phyloP scores from a whole-genome alignment of 2,888 invertebrate species.

The Temnothorax rugatulus region DNA sequence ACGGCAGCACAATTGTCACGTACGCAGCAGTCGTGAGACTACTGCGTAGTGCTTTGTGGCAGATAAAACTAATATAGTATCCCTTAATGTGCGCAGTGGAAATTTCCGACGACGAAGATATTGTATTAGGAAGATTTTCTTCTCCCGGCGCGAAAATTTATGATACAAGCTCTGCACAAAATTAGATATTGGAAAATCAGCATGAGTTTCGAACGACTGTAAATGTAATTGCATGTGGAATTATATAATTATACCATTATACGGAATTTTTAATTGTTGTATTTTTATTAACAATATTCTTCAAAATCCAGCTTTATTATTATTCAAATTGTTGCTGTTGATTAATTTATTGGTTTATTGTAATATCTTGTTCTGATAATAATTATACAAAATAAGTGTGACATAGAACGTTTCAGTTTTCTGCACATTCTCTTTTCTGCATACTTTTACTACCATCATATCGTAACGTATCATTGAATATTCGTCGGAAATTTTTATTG shows the following conservation, averaged over 20 bases:
- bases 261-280: constrained; percentile 8
- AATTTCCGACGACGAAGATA: constrained; percentile 10
- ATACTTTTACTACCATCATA: neutral
- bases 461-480: constrained; percentile 10
- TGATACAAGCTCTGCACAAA: neutral
- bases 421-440: neutral
- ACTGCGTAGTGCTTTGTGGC: constrained; percentile 16
- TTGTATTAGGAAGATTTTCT: neutral
- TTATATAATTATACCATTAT: neutral
- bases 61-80: constrained; percentile 35
- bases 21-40: constrained; percentile 19
- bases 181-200: neutral
- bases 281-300: neutral
- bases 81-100: constrained; percentile 11
- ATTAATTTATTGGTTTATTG: neutral
- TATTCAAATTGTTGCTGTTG: neutral
- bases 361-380: neutral
- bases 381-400: neutral
- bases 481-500: constrained; percentile 22
- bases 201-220: neutral
- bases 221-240: neutral
- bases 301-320: neutral
- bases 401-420: neutral
- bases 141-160: neutral
- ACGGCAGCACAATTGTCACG: constrained; percentile 46